Conservation (phyloP, 2,888 invertebrate species). For the Lepas anatifera region DNA sequence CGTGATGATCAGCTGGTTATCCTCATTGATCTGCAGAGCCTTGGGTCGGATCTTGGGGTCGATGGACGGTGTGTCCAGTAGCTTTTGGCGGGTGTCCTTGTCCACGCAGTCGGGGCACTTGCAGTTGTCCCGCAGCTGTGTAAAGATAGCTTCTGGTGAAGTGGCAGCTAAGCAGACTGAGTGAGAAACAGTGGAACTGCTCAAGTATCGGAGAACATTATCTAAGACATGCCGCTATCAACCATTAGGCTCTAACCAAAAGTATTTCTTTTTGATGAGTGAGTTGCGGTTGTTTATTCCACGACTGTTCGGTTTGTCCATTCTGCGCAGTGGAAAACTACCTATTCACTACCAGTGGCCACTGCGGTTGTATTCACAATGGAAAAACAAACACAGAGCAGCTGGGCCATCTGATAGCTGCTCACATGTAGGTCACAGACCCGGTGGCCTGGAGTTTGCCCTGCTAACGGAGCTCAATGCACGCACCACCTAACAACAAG, state of each 20-base stretch:
- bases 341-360: too few species aligned
- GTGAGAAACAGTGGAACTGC: too few species aligned
- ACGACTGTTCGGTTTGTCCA: not conserved
- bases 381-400: too few species aligned
- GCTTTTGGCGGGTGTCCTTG: conserved; percentile 28
- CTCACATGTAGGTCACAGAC: too few species aligned
- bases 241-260: not conserved
- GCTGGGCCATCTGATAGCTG: too few species aligned
- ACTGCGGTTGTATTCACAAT: too few species aligned
- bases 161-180: conserved; percentile 14
- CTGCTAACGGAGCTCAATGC: too few species aligned
- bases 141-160: too few species aligned
- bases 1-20: conserved; percentile 28
- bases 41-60: conserved; percentile 29
- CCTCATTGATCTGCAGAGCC: conserved; percentile 27
- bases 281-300: not conserved
- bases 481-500: too few species aligned
- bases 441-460: too few species aligned
- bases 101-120: conserved; percentile 29
- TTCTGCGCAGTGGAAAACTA: too few species aligned
- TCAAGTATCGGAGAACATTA: conserved; percentile 10
- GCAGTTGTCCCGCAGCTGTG: conserved; percentile 31
- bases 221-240: not conserved
- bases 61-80: conserved; percentile 28
- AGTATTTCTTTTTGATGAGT: not conserved